A percentile compares a stretch with the other conserved stretches of the same genome.
These are phyloP conservation scores for Cyanocitta stelleri DNA, from an alignment of 2,113 vertebrate genomes.

Conservation along the genomic window DNA sequence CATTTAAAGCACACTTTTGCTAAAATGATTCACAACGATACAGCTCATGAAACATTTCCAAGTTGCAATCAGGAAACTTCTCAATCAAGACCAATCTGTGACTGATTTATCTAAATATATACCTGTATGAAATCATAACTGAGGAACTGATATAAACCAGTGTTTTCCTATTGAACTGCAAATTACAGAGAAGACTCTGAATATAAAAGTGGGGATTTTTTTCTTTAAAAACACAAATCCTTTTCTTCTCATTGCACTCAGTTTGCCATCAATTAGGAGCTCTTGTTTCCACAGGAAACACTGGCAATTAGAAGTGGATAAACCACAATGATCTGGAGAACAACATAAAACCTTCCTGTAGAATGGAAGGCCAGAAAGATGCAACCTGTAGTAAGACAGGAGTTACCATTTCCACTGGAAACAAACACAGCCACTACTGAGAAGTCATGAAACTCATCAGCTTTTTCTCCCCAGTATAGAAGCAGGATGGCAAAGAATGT, in stretches of 20 bases:
- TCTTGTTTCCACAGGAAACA: constrained; percentile 60
- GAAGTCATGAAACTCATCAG: not conserved
- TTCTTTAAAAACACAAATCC: not conserved
- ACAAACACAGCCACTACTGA: constrained; percentile 7
- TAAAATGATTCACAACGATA: not conserved
- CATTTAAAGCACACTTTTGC: not conserved
- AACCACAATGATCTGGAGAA: not conserved
- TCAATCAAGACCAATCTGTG: not conserved
- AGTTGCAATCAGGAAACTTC: not conserved
- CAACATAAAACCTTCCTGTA: not conserved
- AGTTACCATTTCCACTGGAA: constrained; percentile 57
- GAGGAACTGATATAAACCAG: not conserved
- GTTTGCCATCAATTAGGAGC: not conserved
- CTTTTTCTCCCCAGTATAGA: not conserved
- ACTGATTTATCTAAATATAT: not conserved
- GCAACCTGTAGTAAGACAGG: constrained; percentile 25
- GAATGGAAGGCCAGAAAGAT: constrained; percentile 11
- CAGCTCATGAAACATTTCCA: not conserved
- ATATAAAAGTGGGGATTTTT: not conserved
- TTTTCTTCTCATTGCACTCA: not conserved
- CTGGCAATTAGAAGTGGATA: not conserved
- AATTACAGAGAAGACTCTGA: not conserved
- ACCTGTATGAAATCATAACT: not conserved
- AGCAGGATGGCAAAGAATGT: not conserved
- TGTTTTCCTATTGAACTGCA: not conserved